Percentiles rank a stretch among this genome's conserved stretches.
Conservation (phyloP, 2,888 invertebrate species). For the Griposia aprilina region DNA sequence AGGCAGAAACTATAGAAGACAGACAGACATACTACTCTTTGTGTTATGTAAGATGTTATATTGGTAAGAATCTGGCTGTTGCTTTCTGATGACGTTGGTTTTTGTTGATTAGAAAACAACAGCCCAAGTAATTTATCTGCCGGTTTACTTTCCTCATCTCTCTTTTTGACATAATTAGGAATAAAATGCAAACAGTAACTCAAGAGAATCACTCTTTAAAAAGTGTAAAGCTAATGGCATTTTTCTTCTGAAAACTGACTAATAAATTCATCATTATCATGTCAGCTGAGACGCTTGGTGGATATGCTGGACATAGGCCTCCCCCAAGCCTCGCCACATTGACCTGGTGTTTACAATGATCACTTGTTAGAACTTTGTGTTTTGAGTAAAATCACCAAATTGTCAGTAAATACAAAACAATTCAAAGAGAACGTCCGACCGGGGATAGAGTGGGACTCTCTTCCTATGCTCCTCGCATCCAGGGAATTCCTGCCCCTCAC, state of each 20-base stretch:
- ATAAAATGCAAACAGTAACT: background rate
- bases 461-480: background rate
- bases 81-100: background rate
- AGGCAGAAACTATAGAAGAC: no score
- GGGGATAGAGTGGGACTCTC: no score
- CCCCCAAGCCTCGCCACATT: background rate
- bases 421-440: no score
- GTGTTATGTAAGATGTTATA: background rate
- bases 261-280: background rate
- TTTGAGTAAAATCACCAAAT: no score
- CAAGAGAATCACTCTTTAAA: background rate
- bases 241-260: background rate
- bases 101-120: background rate
- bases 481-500: background rate
- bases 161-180: background rate
- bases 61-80: background rate
- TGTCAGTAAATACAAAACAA: no score
- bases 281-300: no score
- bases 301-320: background rate
- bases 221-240: no score
- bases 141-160: background rate
- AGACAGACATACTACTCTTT: no score
- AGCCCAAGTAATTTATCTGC: background rate
- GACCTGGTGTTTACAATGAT: background rate
- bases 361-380: no score